These are phyloP conservation scores for Sebastes trivittatus DNA, from an alignment of 2,797 vertebrate species.

Conservation along the genomic window DNA sequence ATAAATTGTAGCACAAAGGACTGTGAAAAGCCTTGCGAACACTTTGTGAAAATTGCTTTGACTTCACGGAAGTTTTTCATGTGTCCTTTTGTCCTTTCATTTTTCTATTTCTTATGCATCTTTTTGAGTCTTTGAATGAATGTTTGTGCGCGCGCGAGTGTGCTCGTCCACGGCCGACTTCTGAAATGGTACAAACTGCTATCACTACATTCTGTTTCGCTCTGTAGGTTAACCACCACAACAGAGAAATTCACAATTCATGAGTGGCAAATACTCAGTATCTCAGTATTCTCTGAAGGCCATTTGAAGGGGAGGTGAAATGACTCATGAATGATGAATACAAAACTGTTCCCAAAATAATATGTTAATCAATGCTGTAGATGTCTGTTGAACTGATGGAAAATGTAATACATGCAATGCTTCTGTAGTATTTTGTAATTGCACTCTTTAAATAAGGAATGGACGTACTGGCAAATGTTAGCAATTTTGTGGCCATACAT, in stretches of 20 bases:
- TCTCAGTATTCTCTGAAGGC: constrained; percentile 52
- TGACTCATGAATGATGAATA: constrained; percentile 59
- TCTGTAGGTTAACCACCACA: constrained; percentile 27
- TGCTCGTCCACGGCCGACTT: not conserved
- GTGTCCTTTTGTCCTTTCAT: constrained; percentile 7
- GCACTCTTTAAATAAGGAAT: not conserved
- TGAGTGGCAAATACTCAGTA: constrained; percentile 42
- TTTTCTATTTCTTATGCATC: not conserved
- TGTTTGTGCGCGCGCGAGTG: not conserved
- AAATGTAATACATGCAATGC: not conserved
- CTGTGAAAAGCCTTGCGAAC: constrained; percentile 1
- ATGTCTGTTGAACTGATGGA: constrained; percentile 26
- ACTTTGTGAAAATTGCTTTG: constrained; percentile 15
- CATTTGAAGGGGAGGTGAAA: constrained; percentile 51
- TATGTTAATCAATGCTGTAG: constrained; percentile 36
- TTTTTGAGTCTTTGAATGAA: not conserved
- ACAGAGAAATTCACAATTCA: constrained; percentile 54
- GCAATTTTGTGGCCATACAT: not conserved
- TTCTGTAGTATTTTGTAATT: not conserved
- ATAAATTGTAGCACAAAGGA: constrained; percentile 28
- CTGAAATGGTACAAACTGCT: constrained; percentile 6
- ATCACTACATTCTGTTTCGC: not conserved
- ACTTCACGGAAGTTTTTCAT: not conserved
- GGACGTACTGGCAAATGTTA: not conserved
- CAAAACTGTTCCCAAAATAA: constrained; percentile 41